Evolutionary conservation across 2,113 vertebrate genomes (phyloP), one percentile per base, ranked within the genome.

Genomic region (Heteronetta atricapilla): DNA sequence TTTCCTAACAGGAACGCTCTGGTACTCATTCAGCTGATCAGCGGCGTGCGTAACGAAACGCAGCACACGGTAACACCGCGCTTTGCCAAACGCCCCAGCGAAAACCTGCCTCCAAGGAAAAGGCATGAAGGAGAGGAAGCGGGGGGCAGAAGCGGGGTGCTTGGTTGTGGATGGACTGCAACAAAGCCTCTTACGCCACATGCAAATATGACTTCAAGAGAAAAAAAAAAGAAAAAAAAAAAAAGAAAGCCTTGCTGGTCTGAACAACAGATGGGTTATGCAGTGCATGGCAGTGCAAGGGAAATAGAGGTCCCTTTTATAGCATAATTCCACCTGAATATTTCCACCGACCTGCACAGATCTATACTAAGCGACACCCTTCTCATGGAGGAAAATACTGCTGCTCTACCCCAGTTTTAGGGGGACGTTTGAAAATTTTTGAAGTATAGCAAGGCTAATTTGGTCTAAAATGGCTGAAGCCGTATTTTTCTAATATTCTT

Each of bases 121-220:
- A n/a, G 82, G 10, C 13, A 17, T 0, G 16, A 8, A 9, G 3
- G 66, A 1, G 1, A 50, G 0, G 33, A 59, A 0, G 1, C 4
- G 5, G 52, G n/a, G 50, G 48, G 7, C 15, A 15, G 13, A 55
- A 55, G 52, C 13, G 16, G 9, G 12, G 70, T 36, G 3, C 3
- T 4, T 2, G 1, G 7, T 64, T 16, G 44, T 6, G 38, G 60
- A 17, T 15, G 9, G 25, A 18, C 69, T 15, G 60, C 79, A 15
- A 0, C 0, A 0, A 36, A n/a, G 66, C 73, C 0, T 3, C 63
- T 11, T 3, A 8, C 15, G 82, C 77, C 66, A 16, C 31, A 0
- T 18, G 8, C 16, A 18, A 53, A 72, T 2, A 3, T 4, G 13
- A 13, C 20, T 79, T 91, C 76, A 70, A 50, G 92, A 93, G 6